Conservation (phyloP, 1,140 invertebrate species). For the Drosophila tsacasi region DNA sequence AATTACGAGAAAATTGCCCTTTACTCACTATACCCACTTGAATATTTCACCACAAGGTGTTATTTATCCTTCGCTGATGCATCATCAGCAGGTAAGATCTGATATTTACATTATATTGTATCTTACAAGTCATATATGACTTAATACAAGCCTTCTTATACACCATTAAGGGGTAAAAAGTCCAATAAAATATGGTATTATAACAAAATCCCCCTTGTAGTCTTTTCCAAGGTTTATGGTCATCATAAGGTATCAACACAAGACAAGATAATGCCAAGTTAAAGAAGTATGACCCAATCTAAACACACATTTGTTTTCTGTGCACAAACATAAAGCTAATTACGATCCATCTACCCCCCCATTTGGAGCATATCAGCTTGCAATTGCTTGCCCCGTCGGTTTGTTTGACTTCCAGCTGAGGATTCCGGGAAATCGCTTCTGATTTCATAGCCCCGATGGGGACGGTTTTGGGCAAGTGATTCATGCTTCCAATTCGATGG, state of each 20-base stretch:
- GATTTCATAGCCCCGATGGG: constrained; percentile 65
- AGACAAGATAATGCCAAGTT: neutral
- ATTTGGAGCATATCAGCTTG: constrained; percentile 26
- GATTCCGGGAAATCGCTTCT: constrained; percentile 67
- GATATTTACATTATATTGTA: neutral
- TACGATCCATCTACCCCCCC: constrained; percentile 9
- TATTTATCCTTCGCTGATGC: constrained; percentile 6
- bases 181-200: neutral
- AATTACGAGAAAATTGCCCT: neutral
- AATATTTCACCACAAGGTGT: neutral
- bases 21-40: neutral
- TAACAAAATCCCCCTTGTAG: neutral
- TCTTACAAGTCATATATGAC: neutral
- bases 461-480: constrained; percentile 67
- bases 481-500: constrained; percentile 39
- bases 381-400: constrained; percentile 64
- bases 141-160: neutral
- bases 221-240: neutral
- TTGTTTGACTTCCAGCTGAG: constrained; percentile 57
- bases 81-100: constrained; percentile 7
- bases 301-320: constrained; percentile 13
- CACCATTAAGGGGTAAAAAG: neutral
- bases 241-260: neutral
- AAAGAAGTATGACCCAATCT: constrained; percentile 5
- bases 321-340: constrained; percentile 4